Evolutionary conservation across 2,797 vertebrate species (phyloP), one percentile per base, ranked within the genome.

Genomic region (Enteromius afrohamiltoni): DNA sequence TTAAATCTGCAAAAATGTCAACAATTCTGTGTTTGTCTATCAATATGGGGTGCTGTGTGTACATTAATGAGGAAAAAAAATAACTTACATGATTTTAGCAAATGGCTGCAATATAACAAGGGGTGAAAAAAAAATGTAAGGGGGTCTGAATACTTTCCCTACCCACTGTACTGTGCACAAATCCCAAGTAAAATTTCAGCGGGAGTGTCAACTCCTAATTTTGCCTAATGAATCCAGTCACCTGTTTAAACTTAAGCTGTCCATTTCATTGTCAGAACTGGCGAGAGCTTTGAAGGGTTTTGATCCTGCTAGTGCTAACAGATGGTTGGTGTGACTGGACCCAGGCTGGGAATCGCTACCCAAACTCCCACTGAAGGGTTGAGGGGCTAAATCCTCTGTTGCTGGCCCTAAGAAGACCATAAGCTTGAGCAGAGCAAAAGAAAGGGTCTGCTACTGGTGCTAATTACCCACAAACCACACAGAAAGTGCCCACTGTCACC

Each of bases 401-500:
- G 95, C 96, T 92, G 93, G 93, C 95, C 95, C 96, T 98, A 97
- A 98, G 98, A 99, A 98, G 96, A 95, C 95, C 96, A 97, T 97
- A 98, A 99, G 97, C 97, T 97, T 95, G 97, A 98, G 96, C 95
- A 97, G 96, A 96, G 96, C 97, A 97, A 96, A 95, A 98, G 96
- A 98, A 99, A 98, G 96, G 96, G 94, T 93, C 96, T 95, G 95
- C 96, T 96, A 96, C 96, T 97, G 97, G 96, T 97, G 97, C 98
- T 99, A 99, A 99, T 99, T 99, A 99, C 97, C 95, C 96, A 98
- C 96, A 98, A 98, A 97, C 97, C 98, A 98, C 98, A 99, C 97
- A 98, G 98, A 99, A 98, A 99, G 97, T 97, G 96, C 95, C 97
- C 94, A 89, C 97, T 97, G 97, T 97, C 97, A 96, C 95, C 92